Evolutionary conservation across 1,140 invertebrate species (phyloP).

Genomic region (Macrobrachium nipponense): DNA sequence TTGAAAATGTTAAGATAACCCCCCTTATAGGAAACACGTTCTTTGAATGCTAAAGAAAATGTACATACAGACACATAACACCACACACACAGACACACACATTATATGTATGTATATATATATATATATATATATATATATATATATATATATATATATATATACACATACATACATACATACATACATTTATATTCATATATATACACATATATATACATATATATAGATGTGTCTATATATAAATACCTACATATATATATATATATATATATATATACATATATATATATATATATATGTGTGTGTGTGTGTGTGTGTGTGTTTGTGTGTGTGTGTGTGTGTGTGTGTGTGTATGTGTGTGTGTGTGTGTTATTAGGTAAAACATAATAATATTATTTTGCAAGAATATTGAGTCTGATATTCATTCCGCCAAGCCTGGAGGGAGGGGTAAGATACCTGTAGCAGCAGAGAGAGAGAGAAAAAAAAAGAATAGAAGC

Average conservation of each 20-base stretch:
- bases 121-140: slow-evolving; percentile 14
- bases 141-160: slow-evolving; percentile 7
- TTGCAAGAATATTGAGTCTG: neutral
- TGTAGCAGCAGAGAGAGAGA: no score
- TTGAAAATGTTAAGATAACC: no score
- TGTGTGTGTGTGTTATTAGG: neutral
- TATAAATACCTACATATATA: neutral
- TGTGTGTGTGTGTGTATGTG: neutral
- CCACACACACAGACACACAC: no score
- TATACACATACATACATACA: neutral
- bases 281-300: no score
- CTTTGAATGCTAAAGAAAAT: no score
- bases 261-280: neutral
- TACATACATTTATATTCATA: neutral
- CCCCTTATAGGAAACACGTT: no score
- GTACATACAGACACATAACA: no score
- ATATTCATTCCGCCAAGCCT: no score
- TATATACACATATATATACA: neutral
- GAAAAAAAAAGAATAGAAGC: no score
- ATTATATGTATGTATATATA: neutral
- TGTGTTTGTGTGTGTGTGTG: neutral
- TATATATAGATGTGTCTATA: neutral
- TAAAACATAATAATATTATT: no score
- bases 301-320: neutral
- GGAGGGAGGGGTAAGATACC: no score